phyloP scores from a whole-genome alignment of 1,140 invertebrate species.

The Dreissena rostriformis region DNA sequence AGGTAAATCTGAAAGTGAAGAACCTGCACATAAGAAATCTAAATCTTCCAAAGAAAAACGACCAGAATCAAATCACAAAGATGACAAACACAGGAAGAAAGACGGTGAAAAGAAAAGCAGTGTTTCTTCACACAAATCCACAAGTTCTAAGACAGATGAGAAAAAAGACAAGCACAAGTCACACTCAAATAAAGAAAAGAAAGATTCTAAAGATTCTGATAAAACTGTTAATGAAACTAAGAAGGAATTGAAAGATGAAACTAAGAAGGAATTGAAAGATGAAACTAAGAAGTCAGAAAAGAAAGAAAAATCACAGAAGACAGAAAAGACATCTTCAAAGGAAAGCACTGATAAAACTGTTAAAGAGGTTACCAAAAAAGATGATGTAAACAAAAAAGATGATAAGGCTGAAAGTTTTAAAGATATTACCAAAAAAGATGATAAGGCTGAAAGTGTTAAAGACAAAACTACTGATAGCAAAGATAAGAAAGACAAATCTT shows the following conservation, averaged over 20 bases:
- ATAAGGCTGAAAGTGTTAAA: conserved; percentile 29
- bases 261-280: conserved; percentile 53
- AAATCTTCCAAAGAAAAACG: conserved; percentile 47
- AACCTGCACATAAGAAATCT: conserved; percentile 50
- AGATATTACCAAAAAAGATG: conserved; percentile 37
- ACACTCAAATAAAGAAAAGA: conserved; percentile 53
- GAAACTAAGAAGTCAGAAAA: conserved; percentile 61
- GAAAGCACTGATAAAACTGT: conserved; percentile 51
- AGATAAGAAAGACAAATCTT: conserved; percentile 50
- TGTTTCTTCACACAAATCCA: conserved; percentile 43
- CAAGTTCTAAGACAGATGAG: conserved; percentile 51
- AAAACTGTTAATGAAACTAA: conserved; percentile 9
- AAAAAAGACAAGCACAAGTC: conserved; percentile 56
- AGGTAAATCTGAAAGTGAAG: conserved; percentile 46
- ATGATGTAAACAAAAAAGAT: conserved; percentile 25
- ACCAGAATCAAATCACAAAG: conserved; percentile 50
- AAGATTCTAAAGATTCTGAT: conserved; percentile 21
- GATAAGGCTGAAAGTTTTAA: conserved; percentile 31
- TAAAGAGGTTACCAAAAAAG: conserved; percentile 11
- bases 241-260: conserved; percentile 50
- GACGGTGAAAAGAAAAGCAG: conserved; percentile 36
- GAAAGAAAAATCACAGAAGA: conserved; percentile 46
- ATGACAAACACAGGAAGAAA: conserved; percentile 52
- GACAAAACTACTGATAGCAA: conserved; percentile 48
- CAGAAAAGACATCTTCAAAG: conserved; percentile 36